Base-by-base conservation (phyloP, 2,888 invertebrate species). In the Fragum sueziense region DNA sequence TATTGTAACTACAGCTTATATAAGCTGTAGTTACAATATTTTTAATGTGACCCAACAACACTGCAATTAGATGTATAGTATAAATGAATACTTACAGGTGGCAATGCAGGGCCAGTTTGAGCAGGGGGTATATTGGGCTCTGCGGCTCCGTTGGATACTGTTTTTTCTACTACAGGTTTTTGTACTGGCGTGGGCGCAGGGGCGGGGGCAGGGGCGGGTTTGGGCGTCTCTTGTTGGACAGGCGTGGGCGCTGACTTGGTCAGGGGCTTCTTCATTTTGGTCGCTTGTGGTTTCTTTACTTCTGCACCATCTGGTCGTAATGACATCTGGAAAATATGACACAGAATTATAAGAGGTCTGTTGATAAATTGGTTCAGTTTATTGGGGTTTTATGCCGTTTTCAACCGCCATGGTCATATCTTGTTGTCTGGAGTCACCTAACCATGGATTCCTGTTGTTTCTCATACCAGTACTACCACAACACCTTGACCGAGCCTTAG, bases 21-120 rank as follows among this genome's bases (percentile, higher is more conserved):
- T 37, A 37, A 37, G 6, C 6, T 37, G 14, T 6, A 14, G 14
- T 37, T 37, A 6, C 14, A 9, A 9, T 14, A 37, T 37, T 37
- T 37, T 6, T 9, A 37, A 37, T 14, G 6, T 6, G 7, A 37
- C 37, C 37, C 6, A 6, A 9, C 14, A 9, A 9, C 6, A 6
- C 14, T 37, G 6, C 37, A 37, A 9, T 14, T 37, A 14, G 6
- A 37, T 9, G 14, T 9, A 37, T 9, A 14, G 52, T 6, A 52
- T 11, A 7, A 52, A 22, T 9, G 11, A n/a, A 57, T 25, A 85
- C 87, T 83, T 83, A 87, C 86, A 29, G 85, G 73, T 1, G 88
- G 86, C 20, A 86, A 80, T n/a, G 86, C 81, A n/a, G 88, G 80
- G 1, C 86, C 85, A 33, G 75, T 80, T 47, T 47, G 47, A 47